These are phyloP conservation scores for Leptinotarsa texana DNA, from an alignment of 1,140 invertebrate species.

Conservation along the genomic window DNA sequence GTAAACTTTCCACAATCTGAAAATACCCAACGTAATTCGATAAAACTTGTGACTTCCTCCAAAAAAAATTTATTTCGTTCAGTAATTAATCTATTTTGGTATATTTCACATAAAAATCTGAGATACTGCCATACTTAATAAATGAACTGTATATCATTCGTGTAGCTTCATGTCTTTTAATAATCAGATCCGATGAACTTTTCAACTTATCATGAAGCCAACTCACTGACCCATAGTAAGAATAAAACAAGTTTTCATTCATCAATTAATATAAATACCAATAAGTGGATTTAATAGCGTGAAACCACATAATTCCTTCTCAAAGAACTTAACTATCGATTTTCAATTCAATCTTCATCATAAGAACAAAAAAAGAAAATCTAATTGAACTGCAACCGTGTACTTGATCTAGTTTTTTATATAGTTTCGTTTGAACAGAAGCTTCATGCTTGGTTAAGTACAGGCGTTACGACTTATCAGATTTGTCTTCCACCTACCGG, in stretches of 20 bases:
- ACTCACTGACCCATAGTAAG: background rate
- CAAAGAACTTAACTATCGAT: background rate
- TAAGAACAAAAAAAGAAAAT: background rate
- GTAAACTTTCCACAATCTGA: too few species aligned
- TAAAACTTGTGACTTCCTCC: too few species aligned
- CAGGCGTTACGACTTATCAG: background rate
- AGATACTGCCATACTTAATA: too few species aligned
- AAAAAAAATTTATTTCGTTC: too few species aligned
- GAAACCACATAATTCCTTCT: background rate
- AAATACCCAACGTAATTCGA: too few species aligned
- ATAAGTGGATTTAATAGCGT: background rate
- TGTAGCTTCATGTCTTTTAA: too few species aligned
- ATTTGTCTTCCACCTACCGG: background rate
- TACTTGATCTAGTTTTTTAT: constrained; percentile 3
- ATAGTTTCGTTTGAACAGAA: constrained; percentile 1
- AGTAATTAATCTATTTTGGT: too few species aligned
- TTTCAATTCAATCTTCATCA: constrained; percentile 6
- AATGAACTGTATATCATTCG: too few species aligned
- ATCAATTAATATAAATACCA: background rate
- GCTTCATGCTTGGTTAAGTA: background rate
- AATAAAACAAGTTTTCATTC: background rate
- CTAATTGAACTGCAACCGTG: constrained; percentile 2
- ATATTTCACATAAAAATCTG: too few species aligned
- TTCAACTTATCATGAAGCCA: too few species aligned
- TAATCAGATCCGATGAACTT: too few species aligned